Evolutionary conservation across 2,113 vertebrate species (phyloP).

Genomic region (Brevimyrus niger): DNA sequence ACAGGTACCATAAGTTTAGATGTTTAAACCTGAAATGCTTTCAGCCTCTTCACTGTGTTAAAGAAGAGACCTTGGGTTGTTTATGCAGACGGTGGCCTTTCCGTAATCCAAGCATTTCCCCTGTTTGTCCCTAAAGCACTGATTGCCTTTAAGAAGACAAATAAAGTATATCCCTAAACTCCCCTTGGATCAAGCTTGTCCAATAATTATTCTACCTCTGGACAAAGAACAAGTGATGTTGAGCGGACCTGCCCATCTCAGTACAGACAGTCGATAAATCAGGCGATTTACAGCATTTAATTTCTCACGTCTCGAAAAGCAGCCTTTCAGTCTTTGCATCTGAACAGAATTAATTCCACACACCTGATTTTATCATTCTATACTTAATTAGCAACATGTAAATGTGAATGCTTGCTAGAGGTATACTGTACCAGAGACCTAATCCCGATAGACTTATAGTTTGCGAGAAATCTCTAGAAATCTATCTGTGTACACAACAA

Average conservation of each 20-base stretch:
- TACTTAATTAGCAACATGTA: neutral
- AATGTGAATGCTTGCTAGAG: neutral
- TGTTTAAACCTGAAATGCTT: neutral
- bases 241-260: neutral
- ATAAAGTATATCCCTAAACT: conserved; percentile 62
- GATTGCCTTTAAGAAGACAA: conserved; percentile 65
- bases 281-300: neutral
- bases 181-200: conserved; percentile 57
- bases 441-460: neutral
- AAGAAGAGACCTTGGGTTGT: conserved; percentile 46
- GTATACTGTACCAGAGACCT: neutral
- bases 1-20: neutral
- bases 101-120: conserved; percentile 58
- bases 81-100: conserved; percentile 52
- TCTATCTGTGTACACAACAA: neutral
- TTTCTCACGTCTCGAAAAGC: neutral
- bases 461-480: neutral
- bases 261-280: neutral
- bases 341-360: neutral
- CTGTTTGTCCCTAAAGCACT: conserved; percentile 51
- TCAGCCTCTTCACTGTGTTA: neutral
- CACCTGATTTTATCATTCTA: neutral
- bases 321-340: neutral
- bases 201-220: conserved; percentile 53
- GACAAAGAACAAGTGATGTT: conserved; percentile 17